Evolutionary conservation across 2,888 invertebrate genomes (phyloP).

Genomic region (Epinotia bilunana): DNA sequence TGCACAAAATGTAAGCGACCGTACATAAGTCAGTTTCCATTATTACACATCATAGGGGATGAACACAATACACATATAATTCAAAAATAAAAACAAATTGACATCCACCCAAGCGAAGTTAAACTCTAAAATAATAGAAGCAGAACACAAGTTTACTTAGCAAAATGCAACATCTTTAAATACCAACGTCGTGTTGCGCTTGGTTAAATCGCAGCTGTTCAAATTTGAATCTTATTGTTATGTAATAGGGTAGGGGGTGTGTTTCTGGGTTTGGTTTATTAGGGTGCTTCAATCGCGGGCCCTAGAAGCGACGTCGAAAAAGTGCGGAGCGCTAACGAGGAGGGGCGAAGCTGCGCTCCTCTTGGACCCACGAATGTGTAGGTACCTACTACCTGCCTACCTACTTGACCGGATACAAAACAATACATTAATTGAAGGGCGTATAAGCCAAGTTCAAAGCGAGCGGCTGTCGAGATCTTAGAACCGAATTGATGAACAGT

Average conservation of each 20-base stretch:
- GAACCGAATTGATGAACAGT: background rate
- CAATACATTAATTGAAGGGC: constrained; percentile 30
- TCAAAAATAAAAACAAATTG: constrained; percentile 33
- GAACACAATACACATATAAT: constrained; percentile 43
- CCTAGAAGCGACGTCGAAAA: constrained; percentile 44
- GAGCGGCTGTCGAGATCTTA: background rate
- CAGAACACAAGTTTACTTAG: constrained; percentile 33
- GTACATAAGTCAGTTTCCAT: constrained; percentile 44
- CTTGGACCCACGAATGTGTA: constrained; percentile 28
- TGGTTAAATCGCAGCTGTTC: constrained; percentile 3
- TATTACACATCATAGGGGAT: constrained; percentile 46
- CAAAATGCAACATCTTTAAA: constrained; percentile 13
- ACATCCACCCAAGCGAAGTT: constrained; percentile 21
- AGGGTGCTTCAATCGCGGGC: constrained; percentile 26
- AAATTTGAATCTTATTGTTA: constrained; percentile 23
- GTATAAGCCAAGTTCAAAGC: constrained; percentile 19
- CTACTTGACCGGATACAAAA: constrained; percentile 31
- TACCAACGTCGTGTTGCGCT: constrained; percentile 6
- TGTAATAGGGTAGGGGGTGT: background rate
- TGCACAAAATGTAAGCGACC: constrained; percentile 42
- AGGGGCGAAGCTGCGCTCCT: constrained; percentile 32
- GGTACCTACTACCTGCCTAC: too few species aligned
- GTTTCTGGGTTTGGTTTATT: background rate
- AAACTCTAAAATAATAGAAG: constrained; percentile 28
- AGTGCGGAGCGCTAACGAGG: constrained; percentile 45